Percentiles rank a stretch among this genome's conserved stretches.
These are phyloP conservation scores for Poeciliopsis turrubarensis DNA, from an alignment of 2,113 vertebrate species.

Conservation along the genomic window DNA sequence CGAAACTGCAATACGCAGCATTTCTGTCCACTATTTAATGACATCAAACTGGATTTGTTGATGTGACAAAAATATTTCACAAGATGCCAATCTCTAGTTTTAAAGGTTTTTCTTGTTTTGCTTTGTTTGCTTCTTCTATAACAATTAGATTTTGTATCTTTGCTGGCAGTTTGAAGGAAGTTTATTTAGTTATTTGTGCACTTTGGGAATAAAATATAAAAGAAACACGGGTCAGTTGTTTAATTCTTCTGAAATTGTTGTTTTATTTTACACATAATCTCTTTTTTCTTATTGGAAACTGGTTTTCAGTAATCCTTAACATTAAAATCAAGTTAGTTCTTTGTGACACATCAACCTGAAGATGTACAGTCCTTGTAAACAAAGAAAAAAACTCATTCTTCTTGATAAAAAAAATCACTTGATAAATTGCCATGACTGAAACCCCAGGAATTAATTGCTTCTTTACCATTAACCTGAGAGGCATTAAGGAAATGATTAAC, in stretches of 20 bases:
- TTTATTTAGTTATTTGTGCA: not conserved
- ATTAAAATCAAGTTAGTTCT: not conserved
- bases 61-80: not conserved
- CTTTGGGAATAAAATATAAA: not conserved
- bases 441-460: no score
- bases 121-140: not conserved
- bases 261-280: no score
- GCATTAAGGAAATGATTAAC: no score
- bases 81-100: not conserved
- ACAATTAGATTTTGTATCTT: slow-evolving; percentile 2
- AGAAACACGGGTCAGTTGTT: not conserved
- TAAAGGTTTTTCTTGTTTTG: not conserved
- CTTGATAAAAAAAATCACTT: no score
- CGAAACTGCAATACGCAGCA: not conserved
- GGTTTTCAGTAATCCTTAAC: not conserved
- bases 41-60: slow-evolving; percentile 13
- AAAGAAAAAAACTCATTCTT: no score
- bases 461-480: no score
- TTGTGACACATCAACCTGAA: not conserved
- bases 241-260: no score
- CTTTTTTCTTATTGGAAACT: not conserved
- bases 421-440: no score
- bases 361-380: no score
- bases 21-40: not conserved
- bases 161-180: slow-evolving; percentile 24